These are phyloP conservation scores for Lasioglossum villosulum DNA, from an alignment of 2,888 invertebrate species.

Conservation along the genomic window DNA sequence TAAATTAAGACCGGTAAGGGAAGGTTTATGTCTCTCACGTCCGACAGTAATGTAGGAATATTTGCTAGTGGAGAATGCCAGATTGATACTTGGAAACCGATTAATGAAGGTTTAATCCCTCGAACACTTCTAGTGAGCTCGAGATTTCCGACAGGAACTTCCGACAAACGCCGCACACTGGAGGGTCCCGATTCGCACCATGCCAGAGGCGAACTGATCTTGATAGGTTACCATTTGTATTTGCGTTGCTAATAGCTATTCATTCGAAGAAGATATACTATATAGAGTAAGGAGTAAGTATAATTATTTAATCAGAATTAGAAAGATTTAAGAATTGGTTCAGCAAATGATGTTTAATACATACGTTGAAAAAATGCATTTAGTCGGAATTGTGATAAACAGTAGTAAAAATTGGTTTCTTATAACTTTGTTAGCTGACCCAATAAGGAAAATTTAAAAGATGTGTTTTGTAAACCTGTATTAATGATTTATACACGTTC, in stretches of 20 bases:
- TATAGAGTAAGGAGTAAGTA: background rate
- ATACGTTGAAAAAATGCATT: too few species aligned
- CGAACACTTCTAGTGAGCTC: conserved; percentile 27
- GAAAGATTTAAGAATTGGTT: too few species aligned
- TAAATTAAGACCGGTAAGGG: background rate
- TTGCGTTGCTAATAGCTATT: conserved; percentile 29
- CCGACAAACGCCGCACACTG: conserved; percentile 28
- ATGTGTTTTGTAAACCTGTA: too few species aligned
- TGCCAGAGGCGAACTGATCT: conserved; percentile 16
- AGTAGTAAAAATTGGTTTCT: too few species aligned
- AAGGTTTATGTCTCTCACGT: conserved; percentile 7
- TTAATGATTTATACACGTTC: too few species aligned
- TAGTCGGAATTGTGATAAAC: too few species aligned
- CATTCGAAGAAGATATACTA: conserved; percentile 44
- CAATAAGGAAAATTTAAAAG: too few species aligned
- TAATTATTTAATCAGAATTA: too few species aligned
- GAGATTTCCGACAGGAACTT: conserved; percentile 50
- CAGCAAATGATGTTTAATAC: too few species aligned
- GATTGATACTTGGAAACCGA: conserved; percentile 64
- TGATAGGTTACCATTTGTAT: conserved; percentile 51
- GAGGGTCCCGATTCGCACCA: conserved; percentile 23
- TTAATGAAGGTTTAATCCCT: conserved; percentile 55
- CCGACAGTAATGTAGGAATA: conserved; percentile 17
- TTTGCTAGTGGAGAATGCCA: conserved; percentile 37
- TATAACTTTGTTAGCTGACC: too few species aligned